A percentile compares a stretch with the other conserved stretches of the same genome.
Conservation (phyloP, 2,888 invertebrate genomes). For the Ecdyonurus torrentis region DNA sequence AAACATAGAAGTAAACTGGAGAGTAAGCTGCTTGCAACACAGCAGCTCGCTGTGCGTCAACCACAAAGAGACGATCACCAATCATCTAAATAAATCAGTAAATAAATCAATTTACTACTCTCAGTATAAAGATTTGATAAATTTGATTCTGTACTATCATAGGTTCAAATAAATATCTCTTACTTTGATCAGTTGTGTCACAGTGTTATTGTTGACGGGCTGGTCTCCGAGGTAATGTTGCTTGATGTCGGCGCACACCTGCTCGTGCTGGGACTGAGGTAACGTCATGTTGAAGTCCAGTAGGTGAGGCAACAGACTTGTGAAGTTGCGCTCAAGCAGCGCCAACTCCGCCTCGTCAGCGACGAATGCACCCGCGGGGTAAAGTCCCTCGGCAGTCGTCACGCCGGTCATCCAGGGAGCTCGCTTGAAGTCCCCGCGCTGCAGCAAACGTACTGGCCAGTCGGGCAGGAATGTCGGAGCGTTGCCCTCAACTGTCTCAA, state of each 20-base stretch:
- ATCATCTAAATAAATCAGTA: conserved; percentile 41
- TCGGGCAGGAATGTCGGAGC: conserved; percentile 48
- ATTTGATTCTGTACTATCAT: no score
- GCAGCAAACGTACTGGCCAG: conserved; percentile 43
- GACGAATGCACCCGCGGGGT: conserved; percentile 46
- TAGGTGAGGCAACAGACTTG: conserved; percentile 39
- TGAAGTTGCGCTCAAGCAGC: conserved; percentile 38
- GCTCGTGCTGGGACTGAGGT: conserved; percentile 27
- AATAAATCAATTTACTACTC: no score
- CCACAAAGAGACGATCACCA: conserved; percentile 44
- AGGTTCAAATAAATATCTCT: no score
- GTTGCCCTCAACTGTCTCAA: conserved; percentile 30
- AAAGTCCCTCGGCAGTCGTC: conserved; percentile 54
- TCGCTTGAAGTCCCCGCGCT: conserved; percentile 39
- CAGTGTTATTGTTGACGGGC: conserved; percentile 15
- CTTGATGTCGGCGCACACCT: conserved; percentile 34
- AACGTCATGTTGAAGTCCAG: conserved; percentile 44
- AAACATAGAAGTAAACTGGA: conserved; percentile 48
- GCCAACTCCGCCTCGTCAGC: conserved; percentile 28
- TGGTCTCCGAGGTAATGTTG: conserved; percentile 36
- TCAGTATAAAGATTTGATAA: no score
- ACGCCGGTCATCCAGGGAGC: conserved; percentile 52
- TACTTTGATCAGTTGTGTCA: conserved; percentile 7
- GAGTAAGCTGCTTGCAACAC: conserved; percentile 37
- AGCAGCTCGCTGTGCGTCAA: conserved; percentile 40